Base-by-base conservation (phyloP, 1,140 invertebrate species). In the Drosophila albomicans region DNA sequence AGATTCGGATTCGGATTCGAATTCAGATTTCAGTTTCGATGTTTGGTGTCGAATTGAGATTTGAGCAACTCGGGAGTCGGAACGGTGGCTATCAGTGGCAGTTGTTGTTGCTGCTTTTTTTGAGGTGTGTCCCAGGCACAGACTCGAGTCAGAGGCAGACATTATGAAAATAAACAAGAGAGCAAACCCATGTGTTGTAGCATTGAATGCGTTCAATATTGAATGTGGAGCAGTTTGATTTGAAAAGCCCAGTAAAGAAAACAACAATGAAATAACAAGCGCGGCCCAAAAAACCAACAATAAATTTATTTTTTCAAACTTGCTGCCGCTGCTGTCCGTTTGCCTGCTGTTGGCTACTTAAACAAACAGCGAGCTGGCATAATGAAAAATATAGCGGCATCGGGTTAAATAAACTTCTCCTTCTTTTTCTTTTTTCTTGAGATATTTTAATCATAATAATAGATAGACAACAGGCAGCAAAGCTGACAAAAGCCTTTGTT, bases 401-500 rank as follows among this genome's bases (percentile, higher is more conserved):
- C 80, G 72, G 69, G 76, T 70, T 75, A 88, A 88, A 87, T 78
- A 88, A 78, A 84, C 85, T 78, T 79, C 72, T 70, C 79, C 38
- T 58, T 20, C 20, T 25, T 25, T 25, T 25, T 25, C 20, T 25
- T 79, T 58, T 52, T 25, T 77, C 78, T 67, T 63, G 64, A 84
- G 84, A 87, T 87, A 87, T 87, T 87, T 87, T 89, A 87, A 89
- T 89, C 85, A 89, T 89, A 89, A 89, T 81, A 89, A 81, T 79
- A 89, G 72, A 82, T 79, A 87, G 71, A 85, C 81, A 89, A 85
- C 68, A 59, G 78, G 81, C 82, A 86, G 64, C 76, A 78, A 79
- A 86, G 72, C 85, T 90, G 85, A 89, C 86, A 89, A 89, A 82
- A 79, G 85, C 85, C 80, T 89, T 86, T 87, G 88, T 75, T 79